A percentile compares a stretch with the other conserved stretches of the same genome.
Conservation (phyloP, 2,888 invertebrate genomes). For the Antitype chi region DNA sequence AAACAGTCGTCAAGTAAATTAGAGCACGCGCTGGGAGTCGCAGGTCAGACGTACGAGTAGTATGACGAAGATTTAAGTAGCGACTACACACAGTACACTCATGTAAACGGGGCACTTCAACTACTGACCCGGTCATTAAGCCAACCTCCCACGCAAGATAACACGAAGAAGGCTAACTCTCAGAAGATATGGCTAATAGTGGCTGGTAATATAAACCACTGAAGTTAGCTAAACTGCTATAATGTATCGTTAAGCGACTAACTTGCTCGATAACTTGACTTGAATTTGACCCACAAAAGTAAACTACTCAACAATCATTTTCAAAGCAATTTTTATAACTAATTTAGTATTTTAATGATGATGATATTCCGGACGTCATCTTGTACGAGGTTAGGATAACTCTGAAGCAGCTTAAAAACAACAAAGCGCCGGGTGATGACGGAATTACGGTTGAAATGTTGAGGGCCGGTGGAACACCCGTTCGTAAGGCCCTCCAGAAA, state of each 20-base stretch:
- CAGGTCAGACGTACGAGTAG: background rate
- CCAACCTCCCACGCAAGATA: constrained; percentile 8
- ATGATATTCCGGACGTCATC: no score
- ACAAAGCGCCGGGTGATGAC: no score
- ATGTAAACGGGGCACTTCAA: constrained; percentile 35
- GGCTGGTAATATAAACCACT: background rate
- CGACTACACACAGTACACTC: constrained; percentile 16
- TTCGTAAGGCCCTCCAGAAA: no score
- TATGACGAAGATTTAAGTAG: background rate
- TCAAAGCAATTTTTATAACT: background rate
- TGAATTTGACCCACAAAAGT: background rate
- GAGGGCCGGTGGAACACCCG: no score
- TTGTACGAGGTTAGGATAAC: no score
- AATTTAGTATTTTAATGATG: background rate
- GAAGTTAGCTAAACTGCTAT: constrained; percentile 16
- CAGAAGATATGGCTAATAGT: background rate
- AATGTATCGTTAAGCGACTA: background rate
- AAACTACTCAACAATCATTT: background rate
- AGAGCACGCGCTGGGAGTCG: constrained; percentile 21
- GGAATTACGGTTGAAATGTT: no score
- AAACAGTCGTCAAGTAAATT: constrained; percentile 33
- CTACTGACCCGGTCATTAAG: constrained; percentile 52
- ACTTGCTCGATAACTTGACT: background rate
- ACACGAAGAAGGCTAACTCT: constrained; percentile 26
- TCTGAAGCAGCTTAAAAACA: no score